Conservation (phyloP, 1,140 invertebrate genomes). For the Phenacoccus solenopsis region DNA sequence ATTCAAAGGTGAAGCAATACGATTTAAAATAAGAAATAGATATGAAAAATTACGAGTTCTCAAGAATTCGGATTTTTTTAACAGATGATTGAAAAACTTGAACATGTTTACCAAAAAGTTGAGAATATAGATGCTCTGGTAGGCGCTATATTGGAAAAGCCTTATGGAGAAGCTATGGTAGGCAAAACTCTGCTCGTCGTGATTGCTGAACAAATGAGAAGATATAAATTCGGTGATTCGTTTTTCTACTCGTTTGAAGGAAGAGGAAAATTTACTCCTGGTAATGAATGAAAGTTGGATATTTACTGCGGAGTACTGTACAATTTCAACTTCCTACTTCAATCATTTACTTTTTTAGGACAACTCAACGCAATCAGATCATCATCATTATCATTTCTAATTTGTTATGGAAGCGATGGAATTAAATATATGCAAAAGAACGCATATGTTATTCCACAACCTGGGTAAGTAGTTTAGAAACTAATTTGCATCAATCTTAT, state of each 20-base stretch:
- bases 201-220: not conserved
- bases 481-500: not conserved
- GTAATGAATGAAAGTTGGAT: not conserved
- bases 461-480: not conserved
- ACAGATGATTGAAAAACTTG: not conserved
- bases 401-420: not conserved
- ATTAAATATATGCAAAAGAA: not conserved
- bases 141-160: not conserved
- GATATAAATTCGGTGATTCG: not conserved
- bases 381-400: not conserved
- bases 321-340: too few relatives aligned
- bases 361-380: not conserved
- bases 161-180: not conserved
- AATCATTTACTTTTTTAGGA: not conserved
- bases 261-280: not conserved
- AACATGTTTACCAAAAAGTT: not conserved
- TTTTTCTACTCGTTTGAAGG: not conserved
- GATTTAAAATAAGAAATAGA: too few relatives aligned
- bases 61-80: too few relatives aligned
- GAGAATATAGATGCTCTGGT: not conserved
- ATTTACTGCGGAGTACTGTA: not conserved
- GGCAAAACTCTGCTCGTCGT: not conserved
- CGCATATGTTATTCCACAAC: not conserved
- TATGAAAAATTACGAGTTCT: too few relatives aligned
- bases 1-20: slow-evolving; percentile 18